These are phyloP conservation scores for Scaptomyza parva DNA, from an alignment of 2,888 invertebrate species.

Conservation along the genomic window DNA sequence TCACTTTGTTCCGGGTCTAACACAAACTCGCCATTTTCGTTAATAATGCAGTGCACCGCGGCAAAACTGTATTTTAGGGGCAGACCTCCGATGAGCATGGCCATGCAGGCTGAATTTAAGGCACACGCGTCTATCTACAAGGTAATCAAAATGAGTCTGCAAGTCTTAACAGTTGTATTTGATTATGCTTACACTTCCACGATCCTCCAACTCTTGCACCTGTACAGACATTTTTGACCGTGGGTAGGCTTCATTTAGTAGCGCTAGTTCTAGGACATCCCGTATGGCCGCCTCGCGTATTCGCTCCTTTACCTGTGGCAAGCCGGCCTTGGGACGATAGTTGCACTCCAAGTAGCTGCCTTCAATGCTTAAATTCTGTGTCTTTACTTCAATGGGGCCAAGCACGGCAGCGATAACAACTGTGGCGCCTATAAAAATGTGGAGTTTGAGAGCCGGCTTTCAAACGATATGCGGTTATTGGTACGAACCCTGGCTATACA, in stretches of 20 bases:
- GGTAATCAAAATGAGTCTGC: not conserved
- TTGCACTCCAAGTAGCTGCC: constrained; percentile 91
- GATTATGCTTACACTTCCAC: constrained; percentile 88
- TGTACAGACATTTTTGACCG: constrained; percentile 91
- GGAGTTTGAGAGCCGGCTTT: constrained; percentile 17
- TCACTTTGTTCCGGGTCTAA: constrained; percentile 88
- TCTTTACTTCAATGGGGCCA: constrained; percentile 93
- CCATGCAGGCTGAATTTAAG: constrained; percentile 93
- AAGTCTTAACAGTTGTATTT: not conserved
- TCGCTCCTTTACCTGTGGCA: constrained; percentile 89
- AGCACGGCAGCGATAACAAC: constrained; percentile 91
- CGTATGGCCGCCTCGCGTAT: constrained; percentile 90
- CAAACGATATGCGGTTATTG: not conserved
- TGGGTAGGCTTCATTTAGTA: constrained; percentile 91
- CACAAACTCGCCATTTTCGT: constrained; percentile 86
- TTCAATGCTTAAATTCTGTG: constrained; percentile 91
- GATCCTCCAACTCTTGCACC: constrained; percentile 94
- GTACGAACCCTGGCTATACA: constrained; percentile 90
- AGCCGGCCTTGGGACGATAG: constrained; percentile 91
- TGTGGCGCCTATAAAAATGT: constrained; percentile 88
- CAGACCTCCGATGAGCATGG: constrained; percentile 93
- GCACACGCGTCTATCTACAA: constrained; percentile 90
- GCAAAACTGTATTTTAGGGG: constrained; percentile 93
- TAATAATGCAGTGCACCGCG: constrained; percentile 90
- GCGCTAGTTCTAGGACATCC: constrained; percentile 91